Conservation (phyloP, 1,140 invertebrate species). For the Lepidurus arcticus region DNA sequence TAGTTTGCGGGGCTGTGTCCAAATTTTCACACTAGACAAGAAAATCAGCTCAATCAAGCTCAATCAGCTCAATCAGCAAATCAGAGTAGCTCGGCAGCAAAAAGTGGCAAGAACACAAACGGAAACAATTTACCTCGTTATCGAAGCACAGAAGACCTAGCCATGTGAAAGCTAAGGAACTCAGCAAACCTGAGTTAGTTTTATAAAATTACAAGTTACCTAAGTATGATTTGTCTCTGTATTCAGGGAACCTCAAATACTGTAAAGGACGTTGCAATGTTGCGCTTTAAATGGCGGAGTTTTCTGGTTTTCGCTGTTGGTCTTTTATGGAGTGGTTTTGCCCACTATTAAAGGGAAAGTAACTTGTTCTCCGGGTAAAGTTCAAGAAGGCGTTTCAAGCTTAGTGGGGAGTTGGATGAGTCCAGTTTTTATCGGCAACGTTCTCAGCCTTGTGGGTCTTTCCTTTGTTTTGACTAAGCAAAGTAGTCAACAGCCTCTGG, state of each 20-base stretch:
- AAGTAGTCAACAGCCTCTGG: constrained; percentile 84
- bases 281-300: constrained; percentile 79
- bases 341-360: constrained; percentile 64
- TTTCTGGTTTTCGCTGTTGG: constrained; percentile 71
- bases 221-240: constrained; percentile 3
- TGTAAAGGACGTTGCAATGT: constrained; percentile 74
- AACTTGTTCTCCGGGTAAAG: constrained; percentile 59
- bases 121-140: constrained; percentile 44
- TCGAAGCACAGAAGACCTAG: constrained; percentile 45
- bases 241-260: constrained; percentile 67
- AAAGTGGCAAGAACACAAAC: constrained; percentile 49
- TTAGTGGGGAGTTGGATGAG: constrained; percentile 72
- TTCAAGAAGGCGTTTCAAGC: constrained; percentile 46
- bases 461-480: constrained; percentile 78
- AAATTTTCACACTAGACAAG: not conserved
- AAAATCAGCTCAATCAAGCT: too few relatives aligned
- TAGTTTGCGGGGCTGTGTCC: not conserved
- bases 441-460: constrained; percentile 83
- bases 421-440: constrained; percentile 63
- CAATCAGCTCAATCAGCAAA: too few relatives aligned
- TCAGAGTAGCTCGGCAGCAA: constrained; percentile 58
- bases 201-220: not conserved
- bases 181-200: constrained; percentile 48
- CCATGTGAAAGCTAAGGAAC: constrained; percentile 43
- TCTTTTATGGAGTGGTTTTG: constrained; percentile 69